Evolutionary conservation across 2,113 vertebrate genomes (phyloP).

Genomic region (Oryctolagus cuniculus): DNA sequence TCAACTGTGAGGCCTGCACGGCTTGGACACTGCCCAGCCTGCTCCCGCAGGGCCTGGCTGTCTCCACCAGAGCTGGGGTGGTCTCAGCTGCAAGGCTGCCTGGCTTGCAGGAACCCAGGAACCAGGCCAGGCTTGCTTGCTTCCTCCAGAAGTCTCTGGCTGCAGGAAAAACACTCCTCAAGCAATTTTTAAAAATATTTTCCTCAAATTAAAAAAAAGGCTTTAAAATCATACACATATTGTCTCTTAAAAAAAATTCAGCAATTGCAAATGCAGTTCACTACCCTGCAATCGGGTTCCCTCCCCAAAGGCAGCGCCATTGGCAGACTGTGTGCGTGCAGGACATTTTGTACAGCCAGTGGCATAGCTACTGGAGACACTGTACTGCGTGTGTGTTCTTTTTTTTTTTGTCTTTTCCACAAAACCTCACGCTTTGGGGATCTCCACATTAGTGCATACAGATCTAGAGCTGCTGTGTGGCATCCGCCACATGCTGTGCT

Average conservation of each 20-base stretch:
- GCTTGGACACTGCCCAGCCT: background rate
- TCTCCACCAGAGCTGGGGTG: conserved; percentile 1
- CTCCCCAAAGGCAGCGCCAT: background rate
- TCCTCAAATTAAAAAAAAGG: background rate
- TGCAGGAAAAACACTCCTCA: background rate
- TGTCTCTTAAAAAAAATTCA: background rate
- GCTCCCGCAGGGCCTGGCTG: background rate
- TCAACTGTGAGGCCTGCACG: background rate
- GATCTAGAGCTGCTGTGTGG: background rate
- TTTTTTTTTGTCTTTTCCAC: background rate
- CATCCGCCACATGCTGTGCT: background rate
- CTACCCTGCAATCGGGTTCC: background rate
- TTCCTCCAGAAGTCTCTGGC: background rate
- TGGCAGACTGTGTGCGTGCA: background rate
- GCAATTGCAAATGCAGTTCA: background rate
- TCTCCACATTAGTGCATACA: background rate
- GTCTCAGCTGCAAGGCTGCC: background rate
- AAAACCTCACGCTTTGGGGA: background rate
- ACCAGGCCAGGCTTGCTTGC: background rate
- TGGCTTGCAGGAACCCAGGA: background rate
- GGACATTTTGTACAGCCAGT: background rate
- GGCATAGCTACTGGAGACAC: too few species aligned
- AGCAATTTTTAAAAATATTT: conserved; percentile 4
- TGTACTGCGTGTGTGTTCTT: background rate
- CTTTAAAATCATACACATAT: conserved; percentile 17